Conservation (phyloP, 2,797 vertebrate genomes). For the Mormyrus proboscirostris region DNA sequence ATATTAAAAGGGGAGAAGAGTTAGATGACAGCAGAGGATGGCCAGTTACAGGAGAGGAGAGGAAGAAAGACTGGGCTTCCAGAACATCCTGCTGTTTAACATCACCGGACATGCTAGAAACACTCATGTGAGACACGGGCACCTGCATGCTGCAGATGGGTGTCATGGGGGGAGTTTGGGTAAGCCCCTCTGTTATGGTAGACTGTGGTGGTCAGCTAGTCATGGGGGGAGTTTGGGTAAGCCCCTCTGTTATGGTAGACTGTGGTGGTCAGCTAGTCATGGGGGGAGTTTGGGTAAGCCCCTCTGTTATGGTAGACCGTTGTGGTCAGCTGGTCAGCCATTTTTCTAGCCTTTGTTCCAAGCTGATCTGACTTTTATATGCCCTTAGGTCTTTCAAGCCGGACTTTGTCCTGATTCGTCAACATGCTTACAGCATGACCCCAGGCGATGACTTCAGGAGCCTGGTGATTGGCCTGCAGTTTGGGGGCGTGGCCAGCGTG, state of each 20-base stretch:
- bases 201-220: background rate
- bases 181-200: background rate
- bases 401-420: slow-evolving; percentile 85
- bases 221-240: no score
- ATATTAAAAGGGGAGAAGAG: background rate
- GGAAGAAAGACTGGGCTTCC: background rate
- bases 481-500: slow-evolving; percentile 70
- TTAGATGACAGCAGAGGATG: background rate
- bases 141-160: background rate
- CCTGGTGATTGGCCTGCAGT: slow-evolving; percentile 87
- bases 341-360: background rate
- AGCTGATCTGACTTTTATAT: background rate
- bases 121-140: background rate
- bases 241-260: no score
- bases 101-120: background rate
- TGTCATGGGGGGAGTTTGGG: background rate
- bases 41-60: background rate
- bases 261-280: no score
- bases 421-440: slow-evolving; percentile 92
- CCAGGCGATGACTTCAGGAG: slow-evolving; percentile 86
- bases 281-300: no score
- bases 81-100: background rate
- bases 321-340: background rate
- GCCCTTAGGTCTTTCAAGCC: slow-evolving; percentile 82
- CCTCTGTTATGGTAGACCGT: no score